phyloP scores from a whole-genome alignment of 2,113 vertebrate species.

The Erpornis zantholeuca region DNA sequence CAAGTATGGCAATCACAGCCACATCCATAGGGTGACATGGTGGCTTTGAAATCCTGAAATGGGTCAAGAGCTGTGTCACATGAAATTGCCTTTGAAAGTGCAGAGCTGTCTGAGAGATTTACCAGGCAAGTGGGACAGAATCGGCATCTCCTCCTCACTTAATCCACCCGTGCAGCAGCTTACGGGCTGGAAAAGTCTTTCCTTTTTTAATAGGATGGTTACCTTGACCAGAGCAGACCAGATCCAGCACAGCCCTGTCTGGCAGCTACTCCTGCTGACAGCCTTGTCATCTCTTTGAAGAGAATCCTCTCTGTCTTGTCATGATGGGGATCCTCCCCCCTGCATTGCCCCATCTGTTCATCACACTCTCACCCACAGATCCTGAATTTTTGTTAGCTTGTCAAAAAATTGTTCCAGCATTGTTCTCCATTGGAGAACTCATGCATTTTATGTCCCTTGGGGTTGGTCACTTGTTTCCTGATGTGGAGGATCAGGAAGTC shows the following conservation, averaged over 20 bases:
- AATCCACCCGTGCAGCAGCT: neutral
- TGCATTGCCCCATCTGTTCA: neutral
- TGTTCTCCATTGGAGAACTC: neutral
- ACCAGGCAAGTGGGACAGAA: neutral
- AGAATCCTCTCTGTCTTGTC: neutral
- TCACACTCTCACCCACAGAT: neutral
- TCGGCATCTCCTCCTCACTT: neutral
- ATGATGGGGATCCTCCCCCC: neutral
- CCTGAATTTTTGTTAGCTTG: neutral
- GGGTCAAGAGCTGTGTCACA: neutral
- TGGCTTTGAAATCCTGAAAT: neutral
- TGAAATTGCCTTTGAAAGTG: neutral
- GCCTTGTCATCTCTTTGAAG: neutral
- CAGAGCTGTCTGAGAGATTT: neutral
- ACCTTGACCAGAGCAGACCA: neutral
- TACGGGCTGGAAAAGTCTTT: neutral
- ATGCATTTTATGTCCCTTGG: neutral
- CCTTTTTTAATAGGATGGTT: neutral
- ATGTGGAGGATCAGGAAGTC: neutral
- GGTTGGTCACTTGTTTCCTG: neutral
- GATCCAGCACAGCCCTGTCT: neutral
- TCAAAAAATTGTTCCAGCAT: neutral
- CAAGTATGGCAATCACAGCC: neutral
- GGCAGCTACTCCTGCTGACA: neutral
- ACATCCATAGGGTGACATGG: neutral